A percentile compares a stretch with the other conserved stretches of the same genome.
Conservation (phyloP, 2,113 vertebrate genomes). For the Zosterops borbonicus region DNA sequence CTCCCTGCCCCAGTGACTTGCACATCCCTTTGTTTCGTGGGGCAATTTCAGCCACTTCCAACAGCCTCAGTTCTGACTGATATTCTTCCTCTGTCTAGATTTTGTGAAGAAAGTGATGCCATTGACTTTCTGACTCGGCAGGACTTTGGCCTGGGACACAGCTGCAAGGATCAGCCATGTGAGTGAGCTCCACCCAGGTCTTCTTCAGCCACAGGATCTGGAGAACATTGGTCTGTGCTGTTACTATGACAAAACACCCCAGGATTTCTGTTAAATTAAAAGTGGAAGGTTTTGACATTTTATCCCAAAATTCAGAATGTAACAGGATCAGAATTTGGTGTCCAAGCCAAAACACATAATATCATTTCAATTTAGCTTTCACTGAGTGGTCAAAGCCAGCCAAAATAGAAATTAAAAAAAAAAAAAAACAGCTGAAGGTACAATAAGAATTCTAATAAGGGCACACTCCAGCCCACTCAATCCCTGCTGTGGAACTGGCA, state of each 20-base stretch:
- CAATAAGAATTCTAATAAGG: neutral
- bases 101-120: neutral
- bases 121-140: neutral
- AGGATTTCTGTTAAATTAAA: neutral
- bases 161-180: neutral
- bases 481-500: neutral
- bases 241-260: rapidly evolving
- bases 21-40: neutral
- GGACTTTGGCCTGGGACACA: neutral
- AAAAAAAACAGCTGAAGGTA: neutral
- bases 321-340: neutral
- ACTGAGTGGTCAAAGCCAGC: neutral
- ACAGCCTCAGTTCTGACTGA: neutral
- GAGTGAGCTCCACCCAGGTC: neutral
- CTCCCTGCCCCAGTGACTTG: neutral
- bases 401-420: neutral
- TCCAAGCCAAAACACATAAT: neutral
- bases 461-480: neutral
- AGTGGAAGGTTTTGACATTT: neutral
- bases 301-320: neutral
- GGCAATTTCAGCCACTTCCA: neutral
- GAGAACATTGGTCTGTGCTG: neutral
- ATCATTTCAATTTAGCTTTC: neutral
- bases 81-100: neutral
- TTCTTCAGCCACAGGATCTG: neutral